phyloP scores from a whole-genome alignment of 1,140 invertebrate genomes.

The Megathymus violae region DNA sequence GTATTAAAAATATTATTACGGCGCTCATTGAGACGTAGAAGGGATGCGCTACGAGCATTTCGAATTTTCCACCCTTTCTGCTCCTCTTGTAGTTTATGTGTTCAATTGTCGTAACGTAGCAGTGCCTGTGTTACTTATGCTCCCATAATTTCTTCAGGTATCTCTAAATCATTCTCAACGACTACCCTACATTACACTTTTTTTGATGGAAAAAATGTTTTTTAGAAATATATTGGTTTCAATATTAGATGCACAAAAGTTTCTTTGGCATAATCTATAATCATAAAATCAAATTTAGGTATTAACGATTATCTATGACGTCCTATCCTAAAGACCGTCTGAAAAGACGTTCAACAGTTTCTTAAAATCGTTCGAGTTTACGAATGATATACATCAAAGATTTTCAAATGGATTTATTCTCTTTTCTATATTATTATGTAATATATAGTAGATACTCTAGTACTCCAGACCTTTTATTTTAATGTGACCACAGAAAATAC shows the following conservation, averaged over 20 bases:
- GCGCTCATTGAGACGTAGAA: slow-evolving; percentile 7
- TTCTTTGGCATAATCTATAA: not conserved
- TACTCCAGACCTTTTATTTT: too few relatives aligned
- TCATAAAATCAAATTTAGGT: too few relatives aligned
- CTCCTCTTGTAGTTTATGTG: slow-evolving; percentile 25
- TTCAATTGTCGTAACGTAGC: slow-evolving; percentile 32
- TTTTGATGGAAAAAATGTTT: slow-evolving; percentile 2
- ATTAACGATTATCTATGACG: too few relatives aligned
- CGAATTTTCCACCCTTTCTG: slow-evolving; percentile 17
- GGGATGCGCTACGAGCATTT: slow-evolving; percentile 8
- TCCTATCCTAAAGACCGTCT: too few relatives aligned
- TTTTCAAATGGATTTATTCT: too few relatives aligned
- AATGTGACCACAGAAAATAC: too few relatives aligned
- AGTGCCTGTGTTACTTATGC: slow-evolving; percentile 30
- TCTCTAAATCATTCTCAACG: slow-evolving; percentile 21
- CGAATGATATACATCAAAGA: too few relatives aligned
- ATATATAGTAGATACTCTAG: too few relatives aligned
- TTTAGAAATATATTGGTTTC: slow-evolving; percentile 24
- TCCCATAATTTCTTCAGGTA: slow-evolving; percentile 23
- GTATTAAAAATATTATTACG: not conserved
- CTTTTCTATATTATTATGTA: too few relatives aligned
- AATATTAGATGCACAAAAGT: not conserved
- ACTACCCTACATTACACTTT: slow-evolving; percentile 11
- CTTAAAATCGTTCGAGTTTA: too few relatives aligned
- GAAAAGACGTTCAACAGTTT: too few relatives aligned